phyloP scores from a whole-genome alignment of 2,113 vertebrate genomes.

The Dicrurus megarhynchus region DNA sequence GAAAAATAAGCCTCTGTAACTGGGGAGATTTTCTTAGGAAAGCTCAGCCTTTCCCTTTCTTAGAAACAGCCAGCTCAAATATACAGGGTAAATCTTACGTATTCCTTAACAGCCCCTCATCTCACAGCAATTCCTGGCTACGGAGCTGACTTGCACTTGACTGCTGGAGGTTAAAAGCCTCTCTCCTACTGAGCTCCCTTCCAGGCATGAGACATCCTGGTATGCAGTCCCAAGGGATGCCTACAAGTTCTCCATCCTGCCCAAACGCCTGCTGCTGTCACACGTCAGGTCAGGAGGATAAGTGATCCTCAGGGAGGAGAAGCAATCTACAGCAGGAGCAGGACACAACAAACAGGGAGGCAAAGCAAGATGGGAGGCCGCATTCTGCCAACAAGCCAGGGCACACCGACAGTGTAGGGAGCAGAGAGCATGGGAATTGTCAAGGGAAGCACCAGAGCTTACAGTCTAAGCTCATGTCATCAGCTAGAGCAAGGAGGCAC shows the following conservation, averaged over 20 bases:
- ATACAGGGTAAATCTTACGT: not conserved
- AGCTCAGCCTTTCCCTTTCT: not conserved
- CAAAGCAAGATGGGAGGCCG: not conserved
- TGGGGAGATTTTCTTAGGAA: not conserved
- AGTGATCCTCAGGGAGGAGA: not conserved
- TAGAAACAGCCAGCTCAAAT: not conserved
- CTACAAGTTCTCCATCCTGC: not conserved
- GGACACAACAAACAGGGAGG: not conserved
- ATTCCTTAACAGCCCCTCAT: not conserved
- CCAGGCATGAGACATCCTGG: not conserved
- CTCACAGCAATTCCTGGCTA: not conserved
- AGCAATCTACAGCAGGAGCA: not conserved
- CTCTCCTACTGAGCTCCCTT: not conserved
- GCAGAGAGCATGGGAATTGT: not conserved
- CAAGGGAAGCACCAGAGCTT: not conserved
- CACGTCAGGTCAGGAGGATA: not conserved
- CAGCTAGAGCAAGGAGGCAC: not conserved
- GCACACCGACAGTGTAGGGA: not conserved
- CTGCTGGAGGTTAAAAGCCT: not conserved
- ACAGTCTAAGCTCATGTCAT: not conserved
- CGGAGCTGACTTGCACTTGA: not conserved
- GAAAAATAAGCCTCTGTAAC: not conserved
- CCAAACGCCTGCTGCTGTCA: not conserved
- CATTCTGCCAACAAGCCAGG: not conserved
- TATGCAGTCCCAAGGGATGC: not conserved